Evolutionary conservation across 2,888 invertebrate species (phyloP), one percentile per base, ranked within the genome.

Genomic region (Yponomeuta malinellus): DNA sequence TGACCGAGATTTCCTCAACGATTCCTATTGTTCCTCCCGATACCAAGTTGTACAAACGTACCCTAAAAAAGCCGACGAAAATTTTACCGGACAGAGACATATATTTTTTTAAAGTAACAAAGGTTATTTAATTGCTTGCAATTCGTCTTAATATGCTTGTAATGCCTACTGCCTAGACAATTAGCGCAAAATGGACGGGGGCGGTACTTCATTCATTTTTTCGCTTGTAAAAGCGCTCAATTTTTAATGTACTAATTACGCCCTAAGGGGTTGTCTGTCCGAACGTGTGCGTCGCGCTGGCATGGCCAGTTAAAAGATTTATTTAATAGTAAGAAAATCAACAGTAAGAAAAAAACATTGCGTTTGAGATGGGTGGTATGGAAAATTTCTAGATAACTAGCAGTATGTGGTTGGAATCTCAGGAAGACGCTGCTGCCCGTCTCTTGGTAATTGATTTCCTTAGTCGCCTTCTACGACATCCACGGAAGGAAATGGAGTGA

Each of bases 181-280:
- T 88, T 88, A 84, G 76, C 74, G 78, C 78, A 79, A 83, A 84
- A 84, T 83, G 84, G 79, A 78, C 76, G 78, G 80, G 81, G 78
- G 83, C 52, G 52, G 83, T 87, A 84, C 87, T 88, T 87, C 84
- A 87, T 81, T 79, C 75, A 74, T 76, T 81, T 83, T 71, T 72
- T 87, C 79, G 74, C 74, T 72, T 74, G 74, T 70, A 68, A 76
- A 77, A 80, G 79, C 79, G 79, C 79, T 88, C 83, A 79, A 87
- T 88, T 88, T 87, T 88, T 88, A 86, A 87, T 80, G 81, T 77
- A 76, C 81, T 85, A 86, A 89, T 89, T 88, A 85, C 77, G 71
- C 79, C 78, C 77, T 69, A 74, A 81, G 75, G 84, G 81, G 79
- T 78, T 79, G 80, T 78, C 76, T 79, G 80, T 78, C 76, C 74